These are phyloP conservation scores for Nasonia vitripennis DNA, from an alignment of 1,140 invertebrate species.

Conservation along the genomic window DNA sequence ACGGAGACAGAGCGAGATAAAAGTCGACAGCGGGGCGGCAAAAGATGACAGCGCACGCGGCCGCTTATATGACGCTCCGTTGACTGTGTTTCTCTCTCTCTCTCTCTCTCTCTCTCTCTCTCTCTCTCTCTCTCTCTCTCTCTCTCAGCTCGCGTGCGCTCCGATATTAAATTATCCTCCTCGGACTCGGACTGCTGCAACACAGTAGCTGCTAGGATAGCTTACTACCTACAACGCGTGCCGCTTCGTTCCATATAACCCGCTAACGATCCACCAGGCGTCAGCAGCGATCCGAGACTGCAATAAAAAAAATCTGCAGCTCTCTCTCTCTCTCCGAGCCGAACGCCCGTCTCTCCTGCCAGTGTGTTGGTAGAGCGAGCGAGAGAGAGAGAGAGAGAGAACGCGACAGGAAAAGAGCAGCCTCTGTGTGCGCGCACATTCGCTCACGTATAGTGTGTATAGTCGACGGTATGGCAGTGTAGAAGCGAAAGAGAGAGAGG, in stretches of 20 bases:
- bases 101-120: too few relatives aligned
- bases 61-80: slow-evolving; percentile 46
- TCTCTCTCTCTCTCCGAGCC: not conserved
- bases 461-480: not conserved
- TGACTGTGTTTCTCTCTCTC: not conserved
- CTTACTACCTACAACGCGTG: not conserved
- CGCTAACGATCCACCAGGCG: not conserved
- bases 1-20: not conserved
- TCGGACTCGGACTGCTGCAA: not conserved
- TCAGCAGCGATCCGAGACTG: not conserved
- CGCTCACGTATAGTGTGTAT: not conserved
- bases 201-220: not conserved
- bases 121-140: too few relatives aligned
- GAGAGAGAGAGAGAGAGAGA: slow-evolving; percentile 13
- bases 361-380: slow-evolving; percentile 1
- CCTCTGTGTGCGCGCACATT: not conserved
- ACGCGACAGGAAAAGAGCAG: slow-evolving; percentile 28
- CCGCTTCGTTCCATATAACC: slow-evolving; percentile 19
- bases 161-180: not conserved
- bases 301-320: slow-evolving; percentile 18
- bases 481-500: not conserved
- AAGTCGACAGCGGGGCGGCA: not conserved
- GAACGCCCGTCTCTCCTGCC: not conserved
- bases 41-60: slow-evolving; percentile 62
- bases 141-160: not conserved